A percentile compares a stretch with the other conserved stretches of the same genome.
These are phyloP conservation scores for Archocentrus centrarchus DNA, from an alignment of 2,113 vertebrate species.

Conservation along the genomic window DNA sequence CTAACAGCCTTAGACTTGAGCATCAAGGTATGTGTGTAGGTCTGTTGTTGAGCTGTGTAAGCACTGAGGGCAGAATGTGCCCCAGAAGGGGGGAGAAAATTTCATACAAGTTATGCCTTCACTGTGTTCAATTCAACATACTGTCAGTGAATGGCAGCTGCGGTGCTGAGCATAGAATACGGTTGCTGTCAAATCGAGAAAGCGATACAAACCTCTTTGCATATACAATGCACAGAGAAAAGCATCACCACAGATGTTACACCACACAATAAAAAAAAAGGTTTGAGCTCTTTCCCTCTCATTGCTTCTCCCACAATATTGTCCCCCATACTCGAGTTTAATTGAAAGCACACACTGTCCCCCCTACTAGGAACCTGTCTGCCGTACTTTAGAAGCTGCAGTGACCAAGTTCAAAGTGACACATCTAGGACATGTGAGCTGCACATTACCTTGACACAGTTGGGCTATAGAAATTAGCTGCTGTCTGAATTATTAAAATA, in stretches of 20 bases:
- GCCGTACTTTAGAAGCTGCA: constrained; percentile 41
- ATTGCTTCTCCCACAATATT: constrained; percentile 17
- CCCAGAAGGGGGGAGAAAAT: constrained; percentile 64
- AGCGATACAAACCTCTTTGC: constrained; percentile 19
- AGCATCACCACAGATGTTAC: constrained; percentile 4
- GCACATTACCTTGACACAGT: constrained; percentile 96
- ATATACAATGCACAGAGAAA: constrained; percentile 10
- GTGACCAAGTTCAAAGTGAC: constrained; percentile 95
- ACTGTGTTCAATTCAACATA: constrained; percentile 58
- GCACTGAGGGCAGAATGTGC: constrained; percentile 68
- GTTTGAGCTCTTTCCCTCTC: constrained; percentile 10
- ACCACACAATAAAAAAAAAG: constrained; percentile 20
- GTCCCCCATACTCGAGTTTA: constrained; percentile 43
- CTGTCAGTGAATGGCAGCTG: constrained; percentile 52
- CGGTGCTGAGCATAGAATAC: constrained; percentile 15
- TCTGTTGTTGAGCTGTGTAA: constrained; percentile 78
- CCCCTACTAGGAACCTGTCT: constrained; percentile 52
- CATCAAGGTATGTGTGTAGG: constrained; percentile 79
- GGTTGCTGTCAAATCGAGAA: constrained; percentile 30
- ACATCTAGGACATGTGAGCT: constrained; percentile 88
- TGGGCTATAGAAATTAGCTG: constrained; percentile 92
- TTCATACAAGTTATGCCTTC: constrained; percentile 69
- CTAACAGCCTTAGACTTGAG: constrained; percentile 77
- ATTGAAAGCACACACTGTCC: constrained; percentile 51
- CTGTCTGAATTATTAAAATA: constrained; percentile 99